A percentile compares a stretch with the other conserved stretches of the same genome.
Evolutionary conservation across 2,888 invertebrate species (phyloP).

Genomic region (Cremastobaeus sp.): DNA sequence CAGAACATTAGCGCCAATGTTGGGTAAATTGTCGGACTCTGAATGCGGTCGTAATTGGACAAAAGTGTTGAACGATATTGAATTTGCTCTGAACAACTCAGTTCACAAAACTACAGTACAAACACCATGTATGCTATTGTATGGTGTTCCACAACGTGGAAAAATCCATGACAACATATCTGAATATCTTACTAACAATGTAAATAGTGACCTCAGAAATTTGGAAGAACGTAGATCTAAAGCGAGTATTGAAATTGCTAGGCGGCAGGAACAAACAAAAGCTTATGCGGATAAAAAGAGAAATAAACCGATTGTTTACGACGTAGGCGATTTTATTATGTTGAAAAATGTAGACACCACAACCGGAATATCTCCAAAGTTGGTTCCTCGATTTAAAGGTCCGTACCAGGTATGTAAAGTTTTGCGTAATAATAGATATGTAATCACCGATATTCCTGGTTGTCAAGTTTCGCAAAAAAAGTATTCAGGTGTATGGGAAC

Average conservation of each 20-base stretch:
- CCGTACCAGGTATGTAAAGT: slow-evolving; percentile 56
- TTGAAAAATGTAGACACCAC: slow-evolving; percentile 29
- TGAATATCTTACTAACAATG: neutral
- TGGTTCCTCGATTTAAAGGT: slow-evolving; percentile 62
- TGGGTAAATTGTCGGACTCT: slow-evolving; percentile 5
- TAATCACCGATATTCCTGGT: slow-evolving; percentile 56
- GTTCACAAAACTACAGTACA: neutral
- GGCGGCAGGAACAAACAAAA: neutral
- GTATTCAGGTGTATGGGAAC: slow-evolving; percentile 60
- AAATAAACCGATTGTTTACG: slow-evolving; percentile 24
- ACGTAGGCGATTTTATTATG: slow-evolving; percentile 51
- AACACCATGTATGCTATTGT: neutral
- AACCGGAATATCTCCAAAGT: slow-evolving; percentile 53
- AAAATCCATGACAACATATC: neutral
- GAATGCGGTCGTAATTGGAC: neutral
- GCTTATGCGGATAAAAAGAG: slow-evolving; percentile 18
- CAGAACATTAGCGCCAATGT: slow-evolving; percentile 1
- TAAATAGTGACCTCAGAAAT: neutral
- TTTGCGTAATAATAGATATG: slow-evolving; percentile 61
- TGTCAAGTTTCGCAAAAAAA: slow-evolving; percentile 49
- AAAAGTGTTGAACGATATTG: neutral
- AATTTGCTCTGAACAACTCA: neutral
- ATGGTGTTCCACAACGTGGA: neutral
- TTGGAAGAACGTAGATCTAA: neutral
- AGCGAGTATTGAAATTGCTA: neutral